Evolutionary conservation across 1,140 invertebrate genomes (phyloP).

Genomic region (Macrosteles quadrilineatus): DNA sequence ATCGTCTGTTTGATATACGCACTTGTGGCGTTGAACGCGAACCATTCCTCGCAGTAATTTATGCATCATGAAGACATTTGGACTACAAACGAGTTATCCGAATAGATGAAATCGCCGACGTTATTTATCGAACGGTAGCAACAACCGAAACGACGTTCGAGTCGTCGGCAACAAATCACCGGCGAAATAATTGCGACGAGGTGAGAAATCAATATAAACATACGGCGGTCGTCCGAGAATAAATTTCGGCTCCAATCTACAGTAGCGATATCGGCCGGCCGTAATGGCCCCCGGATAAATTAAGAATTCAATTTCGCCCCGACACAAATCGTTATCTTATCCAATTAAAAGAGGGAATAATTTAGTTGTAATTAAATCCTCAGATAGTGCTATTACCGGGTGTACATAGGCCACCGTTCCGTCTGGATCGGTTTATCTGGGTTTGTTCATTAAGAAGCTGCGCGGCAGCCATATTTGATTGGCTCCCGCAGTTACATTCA

Average conservation of each 20-base stretch:
- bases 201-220: slow-evolving; percentile 23
- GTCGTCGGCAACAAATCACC: slow-evolving; percentile 2
- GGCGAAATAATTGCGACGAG: slow-evolving; percentile 24
- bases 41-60: background rate
- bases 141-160: background rate
- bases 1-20: too few relatives aligned
- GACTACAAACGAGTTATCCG: background rate
- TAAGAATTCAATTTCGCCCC: slow-evolving; percentile 24
- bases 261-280: slow-evolving; percentile 1
- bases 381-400: slow-evolving; percentile 15
- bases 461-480: too few relatives aligned
- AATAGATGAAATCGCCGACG: background rate
- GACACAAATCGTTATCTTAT: slow-evolving; percentile 24
- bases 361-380: slow-evolving; percentile 18
- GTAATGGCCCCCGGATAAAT: slow-evolving; percentile 18
- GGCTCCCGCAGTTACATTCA: too few relatives aligned
- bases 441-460: too few relatives aligned
- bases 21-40: too few relatives aligned
- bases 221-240: background rate
- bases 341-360: slow-evolving; percentile 22
- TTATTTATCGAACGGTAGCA: slow-evolving; percentile 11
- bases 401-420: background rate
- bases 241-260: slow-evolving; percentile 19
- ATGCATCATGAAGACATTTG: background rate
- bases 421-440: background rate